Evolutionary conservation across 2,797 vertebrate species (phyloP).

Genomic region (Neosalanx taihuensis): DNA sequence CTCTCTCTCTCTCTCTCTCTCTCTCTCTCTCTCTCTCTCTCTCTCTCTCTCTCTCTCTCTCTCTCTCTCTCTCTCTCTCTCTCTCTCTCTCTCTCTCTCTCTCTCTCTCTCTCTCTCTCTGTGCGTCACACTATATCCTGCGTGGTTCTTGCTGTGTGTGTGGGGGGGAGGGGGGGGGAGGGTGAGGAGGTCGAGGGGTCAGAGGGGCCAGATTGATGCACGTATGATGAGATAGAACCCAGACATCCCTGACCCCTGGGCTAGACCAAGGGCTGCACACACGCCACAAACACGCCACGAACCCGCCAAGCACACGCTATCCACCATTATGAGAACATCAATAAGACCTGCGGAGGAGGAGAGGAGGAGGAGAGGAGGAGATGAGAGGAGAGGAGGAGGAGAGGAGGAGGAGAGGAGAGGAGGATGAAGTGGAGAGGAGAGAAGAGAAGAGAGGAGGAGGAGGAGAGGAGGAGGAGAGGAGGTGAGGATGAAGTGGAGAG

Average conservation of each 20-base stretch:
- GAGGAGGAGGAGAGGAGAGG: slow-evolving; percentile 42
- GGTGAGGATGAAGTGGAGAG: not conserved
- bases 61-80: slow-evolving; percentile 36
- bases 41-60: not conserved
- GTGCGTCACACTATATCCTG: slow-evolving; percentile 30
- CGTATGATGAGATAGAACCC: slow-evolving; percentile 45
- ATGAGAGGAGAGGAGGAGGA: not conserved
- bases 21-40: not conserved
- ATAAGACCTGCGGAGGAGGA: slow-evolving; percentile 39
- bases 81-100: slow-evolving; percentile 53
- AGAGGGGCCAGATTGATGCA: slow-evolving; percentile 64
- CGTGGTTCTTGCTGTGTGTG: slow-evolving; percentile 4
- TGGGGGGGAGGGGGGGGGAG: slow-evolving; percentile 32
- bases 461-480: slow-evolving; percentile 4
- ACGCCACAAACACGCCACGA: too few species aligned
- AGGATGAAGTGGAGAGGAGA: slow-evolving; percentile 36
- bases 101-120: slow-evolving; percentile 9
- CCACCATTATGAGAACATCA: too few species aligned
- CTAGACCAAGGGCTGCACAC: too few species aligned
- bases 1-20: not conserved
- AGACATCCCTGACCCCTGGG: too few species aligned
- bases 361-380: slow-evolving; percentile 46
- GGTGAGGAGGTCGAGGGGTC: slow-evolving; percentile 64
- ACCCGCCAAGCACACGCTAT: too few species aligned
- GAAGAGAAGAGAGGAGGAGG: slow-evolving; percentile 49